Evolutionary conservation across 1,140 invertebrate genomes (phyloP), one percentile per base, ranked within the genome.

Genomic region (Dinothrombium tinctorium): DNA sequence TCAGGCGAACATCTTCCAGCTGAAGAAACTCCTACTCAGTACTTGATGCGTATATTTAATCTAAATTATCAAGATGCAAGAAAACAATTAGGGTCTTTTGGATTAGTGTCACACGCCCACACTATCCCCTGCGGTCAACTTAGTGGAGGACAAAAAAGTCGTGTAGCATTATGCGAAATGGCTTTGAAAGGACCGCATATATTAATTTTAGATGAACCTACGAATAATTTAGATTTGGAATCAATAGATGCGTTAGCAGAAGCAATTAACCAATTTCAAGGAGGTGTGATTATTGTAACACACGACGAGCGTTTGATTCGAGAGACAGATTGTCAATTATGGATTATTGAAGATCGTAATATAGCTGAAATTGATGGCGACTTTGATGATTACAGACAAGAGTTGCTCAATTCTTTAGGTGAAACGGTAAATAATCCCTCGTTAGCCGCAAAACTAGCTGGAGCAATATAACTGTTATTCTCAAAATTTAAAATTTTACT

Each of bases 241-340:
- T 66, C 66, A 11, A 65, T 69, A 50, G 90, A 98, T 65, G 92
- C 92, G 4, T 57, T 98, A 26, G 86, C 82, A 11, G 86, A 95
- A 45, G 92, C 90, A n/a, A 94, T 98, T 50, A 84, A 83, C 55
- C 74, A 74, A 37, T 98, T 83, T 57, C 76, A 82, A 56, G 92
- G 92, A 51, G 89, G 90, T 47, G 92, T 99, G 8, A 73, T 99
- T 11, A 95, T 99, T 47, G 94, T 99, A 9, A 92, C 83, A 57
- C 94, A 99, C 74, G 94, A 99, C 62, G 90, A 99, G 59, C 69
- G 92, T 23, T 67, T 99, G 21, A 98, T 99, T 44, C 67, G 90
- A 43, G 89, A 96, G 52, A 98, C 92, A 0, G 73, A 87, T 28
- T 99, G 94, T 64, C 73, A 77, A 36, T 65, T 99, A 1, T 92